Conservation (phyloP, 2,113 vertebrate species). For the Prunella fulvescens region DNA sequence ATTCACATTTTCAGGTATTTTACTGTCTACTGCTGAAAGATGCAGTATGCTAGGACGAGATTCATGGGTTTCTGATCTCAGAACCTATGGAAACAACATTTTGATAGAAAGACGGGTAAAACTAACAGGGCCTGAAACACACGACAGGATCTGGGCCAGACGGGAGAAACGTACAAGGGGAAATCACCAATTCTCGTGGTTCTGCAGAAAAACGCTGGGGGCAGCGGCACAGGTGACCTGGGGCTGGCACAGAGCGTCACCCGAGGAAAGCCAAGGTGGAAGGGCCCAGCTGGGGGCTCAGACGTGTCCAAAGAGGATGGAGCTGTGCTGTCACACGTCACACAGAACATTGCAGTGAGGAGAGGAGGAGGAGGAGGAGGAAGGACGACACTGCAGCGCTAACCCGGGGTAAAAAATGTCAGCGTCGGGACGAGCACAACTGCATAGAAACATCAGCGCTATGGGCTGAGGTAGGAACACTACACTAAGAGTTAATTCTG, state of each 20-base stretch:
- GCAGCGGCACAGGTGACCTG: neutral
- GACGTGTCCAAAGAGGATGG: neutral
- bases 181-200: neutral
- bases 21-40: slow-evolving; percentile 66
- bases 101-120: slow-evolving; percentile 50
- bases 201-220: neutral
- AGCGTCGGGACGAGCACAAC: slow-evolving; percentile 47
- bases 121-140: slow-evolving; percentile 52
- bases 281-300: neutral
- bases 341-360: neutral
- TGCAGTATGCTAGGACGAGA: slow-evolving; percentile 44
- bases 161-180: neutral
- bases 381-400: neutral
- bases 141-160: neutral
- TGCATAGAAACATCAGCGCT: slow-evolving; percentile 74
- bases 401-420: slow-evolving; percentile 1
- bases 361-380: slow-evolving; percentile 5
- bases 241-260: neutral
- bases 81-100: slow-evolving; percentile 56
- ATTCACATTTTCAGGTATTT: slow-evolving; percentile 79
- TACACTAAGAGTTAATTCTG: slow-evolving; percentile 66
- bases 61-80: slow-evolving; percentile 25
- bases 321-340: neutral
- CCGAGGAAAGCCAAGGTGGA: slow-evolving; percentile 2
- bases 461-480: slow-evolving; percentile 80